Evolutionary conservation across 2,888 invertebrate species (phyloP).

Genomic region (Mesodorylaimus sp.): DNA sequence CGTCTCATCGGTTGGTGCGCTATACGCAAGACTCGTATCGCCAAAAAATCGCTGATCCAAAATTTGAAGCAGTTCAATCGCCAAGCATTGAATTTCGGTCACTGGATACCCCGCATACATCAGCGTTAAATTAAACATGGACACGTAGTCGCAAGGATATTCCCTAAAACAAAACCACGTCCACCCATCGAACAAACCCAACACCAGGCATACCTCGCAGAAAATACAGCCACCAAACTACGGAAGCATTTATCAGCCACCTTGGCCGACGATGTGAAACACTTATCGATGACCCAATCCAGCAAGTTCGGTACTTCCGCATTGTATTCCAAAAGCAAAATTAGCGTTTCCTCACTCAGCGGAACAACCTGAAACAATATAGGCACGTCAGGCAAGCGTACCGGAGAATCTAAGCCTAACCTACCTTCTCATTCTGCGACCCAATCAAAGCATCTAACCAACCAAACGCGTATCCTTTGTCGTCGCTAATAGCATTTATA

Average conservation of each 20-base stretch:
- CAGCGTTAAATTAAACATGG: slow-evolving; percentile 87
- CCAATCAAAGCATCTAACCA: slow-evolving; percentile 80
- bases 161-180: slow-evolving; percentile 46
- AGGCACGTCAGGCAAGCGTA: slow-evolving; percentile 1
- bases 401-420: not conserved
- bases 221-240: slow-evolving; percentile 85
- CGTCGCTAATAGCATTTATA: slow-evolving; percentile 44
- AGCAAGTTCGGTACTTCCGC: slow-evolving; percentile 71
- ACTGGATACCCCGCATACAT: slow-evolving; percentile 82
- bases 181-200: not conserved
- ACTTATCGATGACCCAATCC: slow-evolving; percentile 94
- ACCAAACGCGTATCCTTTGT: slow-evolving; percentile 59
- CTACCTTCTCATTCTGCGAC: slow-evolving; percentile 47
- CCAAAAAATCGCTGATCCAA: slow-evolving; percentile 90
- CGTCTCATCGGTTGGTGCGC: not conserved
- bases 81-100: slow-evolving; percentile 74
- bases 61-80: slow-evolving; percentile 69
- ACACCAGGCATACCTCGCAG: slow-evolving; percentile 51
- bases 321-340: slow-evolving; percentile 78
- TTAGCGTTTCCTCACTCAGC: slow-evolving; percentile 76
- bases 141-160: slow-evolving; percentile 63
- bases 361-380: slow-evolving; percentile 52
- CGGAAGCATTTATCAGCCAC: slow-evolving; percentile 91
- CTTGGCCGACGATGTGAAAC: slow-evolving; percentile 72
- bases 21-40: not conserved